A percentile compares a stretch with the other conserved stretches of the same genome.
phyloP scores from a whole-genome alignment of 2,888 invertebrate species.

The Platynereis dumerilii region DNA sequence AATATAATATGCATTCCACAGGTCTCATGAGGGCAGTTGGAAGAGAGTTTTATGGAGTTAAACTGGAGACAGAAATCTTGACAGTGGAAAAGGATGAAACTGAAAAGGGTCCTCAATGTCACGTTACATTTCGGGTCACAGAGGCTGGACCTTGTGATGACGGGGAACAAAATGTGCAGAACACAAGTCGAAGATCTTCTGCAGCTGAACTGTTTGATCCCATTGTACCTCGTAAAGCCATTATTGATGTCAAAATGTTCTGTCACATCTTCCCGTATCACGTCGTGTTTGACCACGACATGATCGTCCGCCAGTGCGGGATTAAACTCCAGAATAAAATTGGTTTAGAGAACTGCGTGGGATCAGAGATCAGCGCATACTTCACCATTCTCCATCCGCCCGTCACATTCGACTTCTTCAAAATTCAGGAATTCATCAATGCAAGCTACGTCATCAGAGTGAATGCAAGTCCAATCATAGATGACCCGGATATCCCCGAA shows the following conservation, averaged over 20 bases:
- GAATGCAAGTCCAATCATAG: not conserved
- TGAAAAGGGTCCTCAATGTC: constrained; percentile 25
- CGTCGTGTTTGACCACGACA: constrained; percentile 52
- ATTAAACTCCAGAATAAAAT: constrained; percentile 38
- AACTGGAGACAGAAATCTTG: constrained; percentile 19
- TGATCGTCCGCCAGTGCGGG: constrained; percentile 50
- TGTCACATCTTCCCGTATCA: constrained; percentile 57
- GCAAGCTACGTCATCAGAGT: constrained; percentile 45
- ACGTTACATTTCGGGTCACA: constrained; percentile 22
- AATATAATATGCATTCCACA: constrained; percentile 19
- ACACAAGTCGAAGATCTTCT: no score
- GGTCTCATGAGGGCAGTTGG: constrained; percentile 50
- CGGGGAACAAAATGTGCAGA: no score
- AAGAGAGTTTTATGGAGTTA: constrained; percentile 24
- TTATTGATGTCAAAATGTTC: constrained; percentile 45
- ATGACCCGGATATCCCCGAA: not conserved
- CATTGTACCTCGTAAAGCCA: not conserved
- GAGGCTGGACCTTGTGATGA: no score
- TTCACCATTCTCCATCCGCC: constrained; percentile 49
- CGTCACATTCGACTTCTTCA: constrained; percentile 46
- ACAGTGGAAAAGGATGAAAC: constrained; percentile 13
- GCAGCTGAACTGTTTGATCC: not conserved
- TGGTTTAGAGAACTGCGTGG: constrained; percentile 4
- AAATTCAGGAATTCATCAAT: constrained; percentile 55
- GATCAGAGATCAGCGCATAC: constrained; percentile 36